phyloP scores from a whole-genome alignment of 2,113 vertebrate genomes.

The Scartelaos histophorus region DNA sequence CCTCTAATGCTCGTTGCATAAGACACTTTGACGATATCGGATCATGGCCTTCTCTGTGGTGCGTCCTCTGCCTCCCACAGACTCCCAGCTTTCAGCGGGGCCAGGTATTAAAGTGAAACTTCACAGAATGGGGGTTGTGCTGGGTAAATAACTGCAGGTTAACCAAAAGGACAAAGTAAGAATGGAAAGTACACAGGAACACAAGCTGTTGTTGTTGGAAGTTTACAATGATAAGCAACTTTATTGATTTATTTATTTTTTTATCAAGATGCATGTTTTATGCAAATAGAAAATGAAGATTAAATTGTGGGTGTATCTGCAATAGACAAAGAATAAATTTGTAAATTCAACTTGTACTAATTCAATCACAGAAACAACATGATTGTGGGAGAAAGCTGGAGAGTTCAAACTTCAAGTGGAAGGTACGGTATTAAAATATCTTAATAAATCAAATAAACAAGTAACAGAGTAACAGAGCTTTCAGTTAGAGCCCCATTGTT shows the following conservation, averaged over 20 bases:
- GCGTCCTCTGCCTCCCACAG: constrained; percentile 63
- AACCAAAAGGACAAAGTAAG: neutral
- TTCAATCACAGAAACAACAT: no score
- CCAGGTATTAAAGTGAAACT: constrained; percentile 47
- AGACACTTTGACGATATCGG: constrained; percentile 64
- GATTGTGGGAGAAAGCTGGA: no score
- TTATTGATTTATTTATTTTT: no score
- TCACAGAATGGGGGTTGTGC: constrained; percentile 15
- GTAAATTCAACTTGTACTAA: neutral
- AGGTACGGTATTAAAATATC: no score
- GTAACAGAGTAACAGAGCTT: no score
- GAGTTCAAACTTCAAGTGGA: no score
- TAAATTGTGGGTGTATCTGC: neutral
- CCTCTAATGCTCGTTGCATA: constrained; percentile 72
- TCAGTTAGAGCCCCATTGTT: no score
- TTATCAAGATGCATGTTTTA: neutral
- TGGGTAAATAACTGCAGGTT: constrained; percentile 43
- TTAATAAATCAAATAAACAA: no score
- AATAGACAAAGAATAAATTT: neutral
- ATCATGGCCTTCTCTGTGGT: constrained; percentile 60
- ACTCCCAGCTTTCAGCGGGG: constrained; percentile 51
- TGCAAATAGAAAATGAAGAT: no score
- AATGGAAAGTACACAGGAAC: neutral
- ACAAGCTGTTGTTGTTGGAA: neutral
- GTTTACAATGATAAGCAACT: constrained; percentile 1